Evolutionary conservation across 2,113 vertebrate genomes (phyloP), one percentile per base, ranked within the genome.

Genomic region (Apistogramma diplotaenia): DNA sequence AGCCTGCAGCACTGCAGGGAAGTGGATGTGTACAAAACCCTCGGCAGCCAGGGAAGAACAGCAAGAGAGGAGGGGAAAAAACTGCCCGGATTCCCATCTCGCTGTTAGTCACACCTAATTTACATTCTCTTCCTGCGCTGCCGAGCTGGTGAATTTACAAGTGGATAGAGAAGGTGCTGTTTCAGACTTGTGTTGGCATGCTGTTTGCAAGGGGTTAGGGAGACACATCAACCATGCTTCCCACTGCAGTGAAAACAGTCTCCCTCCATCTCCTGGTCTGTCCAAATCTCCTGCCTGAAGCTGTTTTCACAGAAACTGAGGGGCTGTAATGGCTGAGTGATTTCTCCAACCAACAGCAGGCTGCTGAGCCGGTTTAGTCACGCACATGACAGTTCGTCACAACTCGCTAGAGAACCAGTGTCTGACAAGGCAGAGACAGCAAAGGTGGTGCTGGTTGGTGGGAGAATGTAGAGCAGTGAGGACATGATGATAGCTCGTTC

Each of bases 31-130:
- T 87, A 90, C 87, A 91, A 89, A 93, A 86, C 84, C 92, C 82
- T 83, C 56, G 13, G 79, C 83, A 92, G 83, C 89, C 77, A 76
- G 46, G 75, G 85, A 83, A 93, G 86, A 89, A 59, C 74, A 89
- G 82, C 78, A 37, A 85, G 78, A 89, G 79, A 54, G 83, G 71
- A 79, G 79, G 79, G 79, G 55, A n/a, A 40, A 54, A 74, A 81
- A 80, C 77, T 86, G 85, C 84, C 79, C 81, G 90, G 85, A 89
- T 90, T 91, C 88, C 85, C 88, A 91, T 87, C 88, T 91, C 43
- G 89, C 87, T 84, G 92, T 94, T 94, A 93, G 91, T 94, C 91
- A 89, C 93, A 92, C 88, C 89, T 92, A 85, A 94, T 94, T 94
- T 93, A 89, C 88, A 92, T 94, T 92, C 89, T 90, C 87, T 91